Evolutionary conservation across 2,797 vertebrate genomes (phyloP).

Genomic region (Pseudotriccus pelzelni): DNA sequence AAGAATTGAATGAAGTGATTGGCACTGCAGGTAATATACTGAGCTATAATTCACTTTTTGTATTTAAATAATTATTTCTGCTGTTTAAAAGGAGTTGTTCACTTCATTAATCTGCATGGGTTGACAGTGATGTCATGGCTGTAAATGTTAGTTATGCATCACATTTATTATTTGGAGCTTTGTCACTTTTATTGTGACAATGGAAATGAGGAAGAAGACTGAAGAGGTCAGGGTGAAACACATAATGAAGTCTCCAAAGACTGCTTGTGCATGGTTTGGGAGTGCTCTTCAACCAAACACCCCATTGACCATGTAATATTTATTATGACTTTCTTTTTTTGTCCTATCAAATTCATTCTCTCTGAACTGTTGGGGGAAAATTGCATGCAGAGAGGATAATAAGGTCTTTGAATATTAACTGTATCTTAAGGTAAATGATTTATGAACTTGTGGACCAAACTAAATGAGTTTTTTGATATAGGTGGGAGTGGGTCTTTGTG

Average conservation of each 20-base stretch:
- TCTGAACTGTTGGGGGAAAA: not conserved
- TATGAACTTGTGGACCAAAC: not conserved
- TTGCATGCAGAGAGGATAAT: not conserved
- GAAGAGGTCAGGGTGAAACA: not conserved
- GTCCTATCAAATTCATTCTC: not conserved
- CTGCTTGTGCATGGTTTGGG: not conserved
- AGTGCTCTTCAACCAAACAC: not conserved
- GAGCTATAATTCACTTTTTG: constrained; percentile 2
- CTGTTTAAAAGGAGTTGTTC: not conserved
- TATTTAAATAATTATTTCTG: constrained; percentile 10
- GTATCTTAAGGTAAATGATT: not conserved
- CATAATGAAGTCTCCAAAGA: not conserved
- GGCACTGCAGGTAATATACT: not conserved
- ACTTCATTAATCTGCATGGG: not conserved
- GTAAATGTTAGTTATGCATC: not conserved
- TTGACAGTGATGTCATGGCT: not conserved
- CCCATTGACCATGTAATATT: not conserved
- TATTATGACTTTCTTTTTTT: not conserved
- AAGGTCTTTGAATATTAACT: not conserved
- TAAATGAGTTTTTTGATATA: not conserved
- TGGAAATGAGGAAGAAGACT: not conserved
- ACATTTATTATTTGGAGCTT: not conserved
- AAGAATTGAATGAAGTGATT: not conserved
- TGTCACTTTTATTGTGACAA: not conserved
- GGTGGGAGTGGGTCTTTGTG: not conserved